These are phyloP conservation scores for Brachyopa scutellaris DNA, from an alignment of 2,888 invertebrate genomes.

Conservation along the genomic window DNA sequence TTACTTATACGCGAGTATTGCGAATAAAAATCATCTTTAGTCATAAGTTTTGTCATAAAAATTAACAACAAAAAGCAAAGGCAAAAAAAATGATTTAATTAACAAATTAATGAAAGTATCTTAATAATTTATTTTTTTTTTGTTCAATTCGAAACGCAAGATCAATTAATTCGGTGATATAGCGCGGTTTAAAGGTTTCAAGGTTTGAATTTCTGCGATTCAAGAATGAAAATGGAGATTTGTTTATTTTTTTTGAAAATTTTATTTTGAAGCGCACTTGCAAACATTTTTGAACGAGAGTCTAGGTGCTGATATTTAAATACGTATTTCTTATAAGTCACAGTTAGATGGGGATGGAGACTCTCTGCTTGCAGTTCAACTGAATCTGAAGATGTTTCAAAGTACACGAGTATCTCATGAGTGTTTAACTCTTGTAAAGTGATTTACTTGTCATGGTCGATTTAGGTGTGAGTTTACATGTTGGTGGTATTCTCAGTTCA, in stretches of 20 bases:
- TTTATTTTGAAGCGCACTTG: background rate
- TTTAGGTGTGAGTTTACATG: no score
- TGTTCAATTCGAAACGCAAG: background rate
- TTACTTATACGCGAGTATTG: background rate
- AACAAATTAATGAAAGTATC: background rate
- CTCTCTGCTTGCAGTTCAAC: background rate
- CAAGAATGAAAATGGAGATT: background rate
- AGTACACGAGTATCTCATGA: no score
- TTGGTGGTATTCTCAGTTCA: no score
- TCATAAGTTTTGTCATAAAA: background rate
- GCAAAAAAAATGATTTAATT: background rate
- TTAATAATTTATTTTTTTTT: no score
- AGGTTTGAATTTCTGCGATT: background rate
- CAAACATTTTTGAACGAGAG: conserved; percentile 1
- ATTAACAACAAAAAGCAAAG: background rate
- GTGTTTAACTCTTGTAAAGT: no score
- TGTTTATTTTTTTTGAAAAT: background rate
- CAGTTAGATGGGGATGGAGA: background rate
- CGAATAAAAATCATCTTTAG: background rate
- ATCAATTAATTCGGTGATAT: background rate
- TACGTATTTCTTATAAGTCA: background rate
- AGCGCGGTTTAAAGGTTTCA: background rate
- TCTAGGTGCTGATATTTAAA: conserved; percentile 8
- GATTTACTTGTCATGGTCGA: no score
- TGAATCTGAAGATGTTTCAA: background rate